A percentile compares a stretch with the other conserved stretches of the same genome.
phyloP scores from a whole-genome alignment of 2,888 invertebrate species.

The Acleris emargana region DNA sequence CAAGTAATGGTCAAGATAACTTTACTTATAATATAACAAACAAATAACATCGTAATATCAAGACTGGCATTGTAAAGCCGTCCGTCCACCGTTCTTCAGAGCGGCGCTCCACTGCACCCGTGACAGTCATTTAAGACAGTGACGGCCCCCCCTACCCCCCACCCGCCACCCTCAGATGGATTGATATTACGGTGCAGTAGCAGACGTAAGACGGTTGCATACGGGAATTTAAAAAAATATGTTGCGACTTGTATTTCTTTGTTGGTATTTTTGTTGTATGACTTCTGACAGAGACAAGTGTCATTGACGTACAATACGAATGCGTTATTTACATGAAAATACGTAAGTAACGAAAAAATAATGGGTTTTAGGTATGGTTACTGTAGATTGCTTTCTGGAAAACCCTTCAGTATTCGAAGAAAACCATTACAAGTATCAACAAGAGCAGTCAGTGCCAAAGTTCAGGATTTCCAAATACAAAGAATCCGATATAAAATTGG shows the following conservation, averaged over 20 bases:
- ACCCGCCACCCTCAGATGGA: conserved; percentile 74
- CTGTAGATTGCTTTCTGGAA: too few relatives aligned
- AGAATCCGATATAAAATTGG: too few relatives aligned
- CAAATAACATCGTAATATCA: conserved; percentile 75
- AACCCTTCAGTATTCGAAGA: too few relatives aligned
- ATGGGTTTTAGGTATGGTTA: too few relatives aligned
- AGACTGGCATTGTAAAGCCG: conserved; percentile 66
- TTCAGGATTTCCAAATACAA: too few relatives aligned
- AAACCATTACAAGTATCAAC: too few relatives aligned
- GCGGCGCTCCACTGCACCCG: conserved; percentile 73
- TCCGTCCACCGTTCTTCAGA: conserved; percentile 75
- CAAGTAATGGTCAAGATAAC: conserved; percentile 10
- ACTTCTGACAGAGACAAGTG: too few relatives aligned
- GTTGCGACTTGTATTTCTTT: conserved; percentile 46
- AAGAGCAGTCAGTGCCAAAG: too few relatives aligned
- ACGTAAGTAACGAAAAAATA: too few relatives aligned
- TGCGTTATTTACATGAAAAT: too few relatives aligned
- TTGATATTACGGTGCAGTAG: conserved; percentile 79
- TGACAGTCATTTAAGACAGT: conserved; percentile 83
- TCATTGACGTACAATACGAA: too few relatives aligned
- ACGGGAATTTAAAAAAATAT: conserved; percentile 65
- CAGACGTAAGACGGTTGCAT: conserved; percentile 81
- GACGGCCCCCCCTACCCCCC: conserved; percentile 67
- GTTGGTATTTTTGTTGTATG: conserved; percentile 1
- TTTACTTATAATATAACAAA: conserved; percentile 46